A percentile compares a stretch with the other conserved stretches of the same genome.
Evolutionary conservation across 2,888 invertebrate genomes (phyloP).

Genomic region (Perizoma flavofasciatum): DNA sequence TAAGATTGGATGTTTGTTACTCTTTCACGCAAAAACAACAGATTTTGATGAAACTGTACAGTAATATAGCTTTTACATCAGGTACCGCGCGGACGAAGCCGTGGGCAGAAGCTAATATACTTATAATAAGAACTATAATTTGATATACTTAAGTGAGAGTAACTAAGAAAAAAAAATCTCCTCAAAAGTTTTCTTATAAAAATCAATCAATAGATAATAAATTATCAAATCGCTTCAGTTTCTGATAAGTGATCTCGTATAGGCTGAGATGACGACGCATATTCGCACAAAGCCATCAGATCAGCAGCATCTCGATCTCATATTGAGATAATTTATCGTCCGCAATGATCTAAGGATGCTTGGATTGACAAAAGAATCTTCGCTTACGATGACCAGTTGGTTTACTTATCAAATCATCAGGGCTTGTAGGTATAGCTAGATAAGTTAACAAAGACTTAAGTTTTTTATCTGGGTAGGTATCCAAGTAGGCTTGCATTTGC

Average conservation of each 20-base stretch:
- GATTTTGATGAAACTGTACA: no score
- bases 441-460: no score
- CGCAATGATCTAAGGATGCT: constrained; percentile 12
- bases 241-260: constrained; percentile 45
- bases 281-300: constrained; percentile 30
- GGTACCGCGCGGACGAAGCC: no score
- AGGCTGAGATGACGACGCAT: constrained; percentile 42
- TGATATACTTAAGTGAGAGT: no score
- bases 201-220: constrained; percentile 22
- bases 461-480: no score
- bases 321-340: constrained; percentile 12
- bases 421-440: background rate
- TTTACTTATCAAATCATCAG: constrained; percentile 1
- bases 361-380: constrained; percentile 13
- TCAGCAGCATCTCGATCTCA: constrained; percentile 13
- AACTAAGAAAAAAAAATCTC: no score
- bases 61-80: no score
- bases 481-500: no score
- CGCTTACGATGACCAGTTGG: background rate
- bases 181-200: background rate
- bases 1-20: no score
- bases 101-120: no score
- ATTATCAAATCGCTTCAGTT: constrained; percentile 31
- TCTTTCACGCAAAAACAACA: no score
- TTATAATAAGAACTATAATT: no score